Conservation (phyloP, 2,888 invertebrate genomes). For the Conus canariensis region DNA sequence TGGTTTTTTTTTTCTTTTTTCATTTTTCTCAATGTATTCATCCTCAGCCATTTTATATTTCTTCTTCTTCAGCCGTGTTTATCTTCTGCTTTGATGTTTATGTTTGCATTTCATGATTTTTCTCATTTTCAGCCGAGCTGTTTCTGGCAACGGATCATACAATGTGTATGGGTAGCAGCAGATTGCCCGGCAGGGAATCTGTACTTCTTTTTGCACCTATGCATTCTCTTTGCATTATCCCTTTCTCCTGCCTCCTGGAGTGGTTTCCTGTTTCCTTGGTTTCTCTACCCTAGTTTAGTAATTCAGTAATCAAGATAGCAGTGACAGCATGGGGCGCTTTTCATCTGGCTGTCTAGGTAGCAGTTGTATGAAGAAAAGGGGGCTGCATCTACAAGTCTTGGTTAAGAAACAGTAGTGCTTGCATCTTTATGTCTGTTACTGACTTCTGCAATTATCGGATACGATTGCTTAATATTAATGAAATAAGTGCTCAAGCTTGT, state of each 20-base stretch:
- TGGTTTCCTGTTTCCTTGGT: not conserved
- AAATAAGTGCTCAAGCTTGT: too few species aligned
- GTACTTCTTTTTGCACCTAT: not conserved
- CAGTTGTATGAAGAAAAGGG: too few species aligned
- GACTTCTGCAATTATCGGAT: too few species aligned
- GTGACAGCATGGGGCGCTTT: not conserved
- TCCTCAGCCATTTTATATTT: not conserved
- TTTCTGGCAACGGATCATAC: slow-evolving; percentile 15
- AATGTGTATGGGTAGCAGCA: slow-evolving; percentile 34
- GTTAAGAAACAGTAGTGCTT: too few species aligned
- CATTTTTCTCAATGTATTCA: too few species aligned
- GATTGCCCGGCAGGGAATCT: not conserved
- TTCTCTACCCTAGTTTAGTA: not conserved
- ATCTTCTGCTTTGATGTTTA: not conserved
- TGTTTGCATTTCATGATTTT: not conserved
- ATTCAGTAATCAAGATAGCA: not conserved
- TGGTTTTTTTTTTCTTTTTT: not conserved
- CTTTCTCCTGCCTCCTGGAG: not conserved
- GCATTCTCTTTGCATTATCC: slow-evolving; percentile 21
- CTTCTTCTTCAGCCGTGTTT: not conserved
- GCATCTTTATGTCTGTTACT: too few species aligned
- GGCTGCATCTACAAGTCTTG: too few species aligned
- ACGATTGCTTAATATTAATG: too few species aligned
- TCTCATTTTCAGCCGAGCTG: slow-evolving; percentile 3
- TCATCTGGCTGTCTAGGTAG: not conserved